Evolutionary conservation across 2,888 invertebrate genomes (phyloP), one percentile per base, ranked within the genome.

Genomic region (Leucoptera coffeella): DNA sequence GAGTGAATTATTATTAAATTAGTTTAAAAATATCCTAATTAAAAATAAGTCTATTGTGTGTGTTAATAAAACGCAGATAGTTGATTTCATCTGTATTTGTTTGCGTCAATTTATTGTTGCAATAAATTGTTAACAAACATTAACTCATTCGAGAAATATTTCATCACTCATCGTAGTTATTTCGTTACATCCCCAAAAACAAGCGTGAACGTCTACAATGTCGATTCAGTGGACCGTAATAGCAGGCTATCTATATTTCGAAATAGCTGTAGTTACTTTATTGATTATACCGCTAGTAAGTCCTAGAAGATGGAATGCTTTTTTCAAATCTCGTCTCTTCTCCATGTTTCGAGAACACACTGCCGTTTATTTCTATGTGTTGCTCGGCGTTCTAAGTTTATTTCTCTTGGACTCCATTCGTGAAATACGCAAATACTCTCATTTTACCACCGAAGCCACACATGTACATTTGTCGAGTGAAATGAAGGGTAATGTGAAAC

Each of bases 151-250:
- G n/a, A n/a, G n/a, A n/a, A n/a, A n/a, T n/a, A n/a, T n/a, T n/a
- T n/a, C n/a, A n/a, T n/a, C n/a, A n/a, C n/a, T n/a, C n/a, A n/a
- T n/a, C n/a, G n/a, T n/a, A n/a, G n/a, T n/a, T n/a, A n/a, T n/a
- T n/a, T n/a, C n/a, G n/a, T n/a, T n/a, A n/a, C n/a, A n/a, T n/a
- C n/a, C n/a, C n/a, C n/a, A n/a, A n/a, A n/a, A n/a, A n/a, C n/a
- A n/a, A n/a, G n/a, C n/a, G n/a, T n/a, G n/a, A n/a, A n/a, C n/a
- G n/a, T 22, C 22, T 11, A 10, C 39, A 30, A 87, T 87, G 87
- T 83, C 83, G 52, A 64, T 86, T 32, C 85, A 86, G 48, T 87
- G 86, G 86, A 82, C 81, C 9, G 61, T 85, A 28, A 78, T 85
- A 27, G 85, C 86, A 31, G 73, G 74, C 19, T 82, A 82, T 49